A percentile compares a stretch with the other conserved stretches of the same genome.
Evolutionary conservation across 1,140 invertebrate genomes (phyloP).

Genomic region (Ctenoplectra terminalis): DNA sequence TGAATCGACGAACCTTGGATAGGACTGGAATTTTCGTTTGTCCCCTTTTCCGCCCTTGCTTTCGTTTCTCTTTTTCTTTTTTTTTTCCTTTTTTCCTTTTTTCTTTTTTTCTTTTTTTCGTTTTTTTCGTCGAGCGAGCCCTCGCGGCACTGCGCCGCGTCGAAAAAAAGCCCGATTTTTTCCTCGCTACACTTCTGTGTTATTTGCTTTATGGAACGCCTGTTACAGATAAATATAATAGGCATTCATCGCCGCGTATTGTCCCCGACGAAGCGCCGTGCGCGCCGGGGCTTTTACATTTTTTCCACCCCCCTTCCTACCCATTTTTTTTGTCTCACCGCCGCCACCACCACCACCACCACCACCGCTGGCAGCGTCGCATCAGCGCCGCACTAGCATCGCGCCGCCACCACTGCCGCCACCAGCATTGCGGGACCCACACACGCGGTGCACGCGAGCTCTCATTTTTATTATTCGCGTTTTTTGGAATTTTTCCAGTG

Average conservation of each 20-base stretch:
- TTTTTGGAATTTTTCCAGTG: slow-evolving; percentile 84
- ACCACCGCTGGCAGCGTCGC: slow-evolving; percentile 38
- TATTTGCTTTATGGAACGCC: slow-evolving; percentile 83
- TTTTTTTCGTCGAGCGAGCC: slow-evolving; percentile 48
- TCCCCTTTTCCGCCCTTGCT: slow-evolving; percentile 49
- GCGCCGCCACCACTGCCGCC: slow-evolving; percentile 48
- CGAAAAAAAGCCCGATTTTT: slow-evolving; percentile 74
- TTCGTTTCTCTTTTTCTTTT: slow-evolving; percentile 51
- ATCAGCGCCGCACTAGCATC: slow-evolving; percentile 18
- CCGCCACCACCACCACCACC: background rate
- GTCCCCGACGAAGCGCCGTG: slow-evolving; percentile 78
- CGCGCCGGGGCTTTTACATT: slow-evolving; percentile 79
- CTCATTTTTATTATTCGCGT: slow-evolving; percentile 82
- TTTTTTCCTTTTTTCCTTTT: slow-evolving; percentile 23
- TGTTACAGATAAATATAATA: slow-evolving; percentile 84
- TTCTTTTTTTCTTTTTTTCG: slow-evolving; percentile 23
- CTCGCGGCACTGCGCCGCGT: slow-evolving; percentile 68
- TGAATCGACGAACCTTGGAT: slow-evolving; percentile 41
- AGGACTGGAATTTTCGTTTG: slow-evolving; percentile 57
- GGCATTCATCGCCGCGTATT: slow-evolving; percentile 82
- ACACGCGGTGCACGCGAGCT: slow-evolving; percentile 71
- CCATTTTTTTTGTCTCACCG: slow-evolving; percentile 69
- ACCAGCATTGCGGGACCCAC: slow-evolving; percentile 66
- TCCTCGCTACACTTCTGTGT: slow-evolving; percentile 79
- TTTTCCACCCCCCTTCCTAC: slow-evolving; percentile 68